Base-by-base conservation (phyloP, 2,113 vertebrate species). In the Cranoglanis bouderius region DNA sequence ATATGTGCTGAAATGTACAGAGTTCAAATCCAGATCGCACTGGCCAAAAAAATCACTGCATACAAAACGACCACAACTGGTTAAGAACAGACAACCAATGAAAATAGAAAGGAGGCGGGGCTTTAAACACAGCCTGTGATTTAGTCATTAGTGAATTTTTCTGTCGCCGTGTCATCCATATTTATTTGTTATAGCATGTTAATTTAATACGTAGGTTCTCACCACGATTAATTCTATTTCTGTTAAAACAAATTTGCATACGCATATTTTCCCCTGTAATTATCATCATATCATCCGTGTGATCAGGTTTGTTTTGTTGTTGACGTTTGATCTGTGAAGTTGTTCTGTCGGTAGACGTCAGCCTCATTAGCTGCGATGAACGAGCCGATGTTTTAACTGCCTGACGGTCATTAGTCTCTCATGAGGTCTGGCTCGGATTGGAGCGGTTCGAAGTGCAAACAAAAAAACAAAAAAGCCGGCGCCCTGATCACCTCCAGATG, bases 401-500 rank as follows among this genome's bases (percentile, higher is more conserved):
- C 67, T 35, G 38, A 18, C 49, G 59, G 67, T 46, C 63, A 49
- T 87, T 63, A 70, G n/a, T 84, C 19, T 85, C 84, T 80, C 70
- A 24, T 51, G 70, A 77, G 82, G 46, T n/a, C 57, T 51, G 40
- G 35, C 19, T 53, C 32, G 55, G 65, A 67, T 53, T 29, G 51
- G 38, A 19, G 7, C n/a, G 63, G 82, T 55, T 78, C 6, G 29
- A 16, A 5, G 12, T 43, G 2, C 5, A n/a, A n/a, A n/a, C n/a
- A n/a, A n/a, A n/a, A n/a, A n/a, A n/a, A n/a, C n/a, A n/a, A n/a
- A n/a, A 87, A 59, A 74, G 12, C 78, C 63, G 26, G 40, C 38
- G 82, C 89, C 87, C 90, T 89, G 77, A 90, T 89, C 82, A 59
- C 70, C 77, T 85, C 90, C 85, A 85, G 85, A 90, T 90, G 87